These are phyloP conservation scores for Vultur gryphus DNA, from an alignment of 2,797 vertebrate species.

Conservation along the genomic window DNA sequence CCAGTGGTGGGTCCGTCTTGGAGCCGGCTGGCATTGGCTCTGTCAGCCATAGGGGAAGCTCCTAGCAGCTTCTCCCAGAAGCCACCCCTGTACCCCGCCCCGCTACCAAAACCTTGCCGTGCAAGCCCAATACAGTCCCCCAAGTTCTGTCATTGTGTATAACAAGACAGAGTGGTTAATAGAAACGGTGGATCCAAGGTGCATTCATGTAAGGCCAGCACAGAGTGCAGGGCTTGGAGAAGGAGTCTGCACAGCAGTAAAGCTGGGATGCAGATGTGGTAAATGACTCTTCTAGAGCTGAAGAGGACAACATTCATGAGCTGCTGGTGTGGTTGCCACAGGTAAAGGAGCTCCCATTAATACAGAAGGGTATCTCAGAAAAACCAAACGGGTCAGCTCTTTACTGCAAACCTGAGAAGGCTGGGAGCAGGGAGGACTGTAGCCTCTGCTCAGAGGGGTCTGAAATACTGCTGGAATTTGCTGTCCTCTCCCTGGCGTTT, in stretches of 20 bases:
- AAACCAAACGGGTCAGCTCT: not conserved
- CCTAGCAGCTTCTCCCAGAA: too few relatives aligned
- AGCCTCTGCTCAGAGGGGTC: not conserved
- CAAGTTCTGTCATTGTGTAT: not conserved
- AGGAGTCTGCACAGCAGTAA: not conserved
- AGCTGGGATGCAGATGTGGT: not conserved
- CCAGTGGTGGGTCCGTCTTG: fast-evolving
- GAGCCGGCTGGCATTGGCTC: not conserved
- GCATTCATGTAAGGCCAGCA: not conserved
- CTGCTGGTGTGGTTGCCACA: fast-evolving
- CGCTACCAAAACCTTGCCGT: not conserved
- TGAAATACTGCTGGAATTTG: not conserved
- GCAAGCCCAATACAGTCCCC: not conserved
- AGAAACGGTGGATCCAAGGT: not conserved
- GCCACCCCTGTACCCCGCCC: not conserved
- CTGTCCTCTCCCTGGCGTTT: not conserved
- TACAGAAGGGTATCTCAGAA: not conserved
- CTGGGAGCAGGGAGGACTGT: too few relatives aligned
- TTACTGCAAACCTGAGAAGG: not conserved
- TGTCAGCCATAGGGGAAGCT: too few relatives aligned
- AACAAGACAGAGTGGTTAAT: not conserved
- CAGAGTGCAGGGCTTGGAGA: not conserved
- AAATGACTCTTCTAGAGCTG: not conserved
- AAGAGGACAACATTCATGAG: fast-evolving
- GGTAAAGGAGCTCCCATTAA: not conserved